phyloP scores from a whole-genome alignment of 1,140 invertebrate genomes.

The Drosophila punjabiensis region DNA sequence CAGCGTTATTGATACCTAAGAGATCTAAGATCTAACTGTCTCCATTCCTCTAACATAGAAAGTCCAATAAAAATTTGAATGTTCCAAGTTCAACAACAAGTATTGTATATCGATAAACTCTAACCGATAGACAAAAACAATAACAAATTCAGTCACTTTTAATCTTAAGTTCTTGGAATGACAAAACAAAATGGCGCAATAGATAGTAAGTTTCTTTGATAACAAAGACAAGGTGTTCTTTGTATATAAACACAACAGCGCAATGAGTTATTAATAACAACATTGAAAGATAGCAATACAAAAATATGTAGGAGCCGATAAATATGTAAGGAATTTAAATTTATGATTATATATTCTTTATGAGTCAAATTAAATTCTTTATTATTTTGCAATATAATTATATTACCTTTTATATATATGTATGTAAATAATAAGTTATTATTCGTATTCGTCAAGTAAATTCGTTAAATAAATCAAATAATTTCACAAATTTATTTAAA shows the following conservation, averaged over 20 bases:
- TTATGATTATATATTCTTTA: too few species aligned
- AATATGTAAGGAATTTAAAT: too few species aligned
- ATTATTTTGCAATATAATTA: too few species aligned
- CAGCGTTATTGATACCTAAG: too few species aligned
- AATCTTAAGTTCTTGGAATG: slow-evolving; percentile 16
- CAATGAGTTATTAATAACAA: slow-evolving; percentile 6
- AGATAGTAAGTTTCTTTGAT: slow-evolving; percentile 10
- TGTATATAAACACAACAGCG: neutral
- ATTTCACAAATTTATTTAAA: too few species aligned
- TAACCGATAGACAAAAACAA: slow-evolving; percentile 1
- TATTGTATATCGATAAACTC: slow-evolving; percentile 11
- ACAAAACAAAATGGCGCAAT: slow-evolving; percentile 4
- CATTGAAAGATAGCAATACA: neutral
- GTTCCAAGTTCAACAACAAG: slow-evolving; percentile 3
- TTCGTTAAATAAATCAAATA: too few species aligned
- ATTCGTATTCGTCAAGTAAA: too few species aligned
- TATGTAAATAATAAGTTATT: too few species aligned
- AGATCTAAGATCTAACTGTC: neutral
- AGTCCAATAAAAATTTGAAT: too few species aligned
- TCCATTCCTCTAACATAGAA: too few species aligned
- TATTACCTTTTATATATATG: neutral
- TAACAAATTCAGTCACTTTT: neutral
- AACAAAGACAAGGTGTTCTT: slow-evolving; percentile 12
- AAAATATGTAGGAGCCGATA: neutral
- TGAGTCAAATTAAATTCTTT: neutral